Percentiles rank a stretch among this genome's conserved stretches.
phyloP scores from a whole-genome alignment of 2,113 vertebrate species.

The Synchiropus splendidus region DNA sequence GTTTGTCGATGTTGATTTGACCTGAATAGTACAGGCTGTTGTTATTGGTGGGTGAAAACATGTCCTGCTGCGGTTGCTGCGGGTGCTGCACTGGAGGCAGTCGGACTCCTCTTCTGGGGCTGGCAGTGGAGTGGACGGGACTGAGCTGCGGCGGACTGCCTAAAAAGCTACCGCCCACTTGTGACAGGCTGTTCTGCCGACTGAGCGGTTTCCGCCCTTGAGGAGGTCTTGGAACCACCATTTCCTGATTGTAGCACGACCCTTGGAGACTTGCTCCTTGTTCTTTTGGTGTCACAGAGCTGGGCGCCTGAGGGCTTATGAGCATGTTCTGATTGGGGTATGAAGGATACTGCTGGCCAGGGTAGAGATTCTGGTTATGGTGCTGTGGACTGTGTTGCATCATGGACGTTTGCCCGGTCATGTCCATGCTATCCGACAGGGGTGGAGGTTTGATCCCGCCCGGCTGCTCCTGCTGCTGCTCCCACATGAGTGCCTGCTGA shows the following conservation, averaged over 20 bases:
- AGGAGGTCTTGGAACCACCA: slow-evolving; percentile 72
- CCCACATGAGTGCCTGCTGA: slow-evolving; percentile 91
- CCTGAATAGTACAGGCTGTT: slow-evolving; percentile 61
- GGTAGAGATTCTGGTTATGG: slow-evolving; percentile 60
- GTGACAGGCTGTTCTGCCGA: slow-evolving; percentile 65
- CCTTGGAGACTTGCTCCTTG: slow-evolving; percentile 52
- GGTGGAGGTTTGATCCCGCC: slow-evolving; percentile 44
- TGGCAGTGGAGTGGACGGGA: slow-evolving; percentile 55
- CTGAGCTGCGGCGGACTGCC: slow-evolving; percentile 63
- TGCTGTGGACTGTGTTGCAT: slow-evolving; percentile 65
- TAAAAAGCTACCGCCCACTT: slow-evolving; percentile 55
- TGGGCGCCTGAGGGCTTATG: slow-evolving; percentile 37
- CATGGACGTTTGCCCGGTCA: slow-evolving; percentile 53
- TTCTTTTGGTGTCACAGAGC: slow-evolving; percentile 58
- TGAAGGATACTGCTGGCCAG: slow-evolving; percentile 43
- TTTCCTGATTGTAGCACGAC: slow-evolving; percentile 67
- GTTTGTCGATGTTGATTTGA: slow-evolving; percentile 68
- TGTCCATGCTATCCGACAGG: slow-evolving; percentile 54
- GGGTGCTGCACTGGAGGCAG: slow-evolving; percentile 64
- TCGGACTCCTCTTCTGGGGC: slow-evolving; percentile 50
- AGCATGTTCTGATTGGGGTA: slow-evolving; percentile 65
- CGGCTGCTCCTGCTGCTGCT: slow-evolving; percentile 65
- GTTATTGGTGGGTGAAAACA: slow-evolving; percentile 54
- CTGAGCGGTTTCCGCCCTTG: slow-evolving; percentile 63
- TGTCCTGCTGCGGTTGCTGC: slow-evolving; percentile 54